A percentile compares a stretch with the other conserved stretches of the same genome.
These are phyloP conservation scores for Prochilodus magdalenae DNA, from an alignment of 2,113 vertebrate genomes.

Conservation along the genomic window DNA sequence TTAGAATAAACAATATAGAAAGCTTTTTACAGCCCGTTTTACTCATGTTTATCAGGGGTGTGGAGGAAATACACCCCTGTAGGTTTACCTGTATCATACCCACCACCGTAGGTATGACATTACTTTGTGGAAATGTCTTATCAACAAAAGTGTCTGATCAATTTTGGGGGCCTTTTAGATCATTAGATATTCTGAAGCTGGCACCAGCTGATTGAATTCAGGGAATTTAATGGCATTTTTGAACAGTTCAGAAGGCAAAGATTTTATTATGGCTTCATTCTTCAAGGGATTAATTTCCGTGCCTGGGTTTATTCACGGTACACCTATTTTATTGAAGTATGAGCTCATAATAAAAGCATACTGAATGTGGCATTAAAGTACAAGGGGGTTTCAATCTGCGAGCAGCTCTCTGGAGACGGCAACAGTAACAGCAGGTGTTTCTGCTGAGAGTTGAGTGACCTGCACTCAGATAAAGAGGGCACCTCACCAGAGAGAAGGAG, in stretches of 20 bases:
- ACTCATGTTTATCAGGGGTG: too few species aligned
- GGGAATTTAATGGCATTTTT: neutral
- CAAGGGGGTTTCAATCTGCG: neutral
- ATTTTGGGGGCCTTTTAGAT: neutral
- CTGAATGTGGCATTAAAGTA: conserved; percentile 2
- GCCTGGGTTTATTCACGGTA: neutral
- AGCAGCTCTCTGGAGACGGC: neutral
- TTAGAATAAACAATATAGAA: too few species aligned
- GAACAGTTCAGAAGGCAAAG: neutral
- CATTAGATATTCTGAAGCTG: neutral
- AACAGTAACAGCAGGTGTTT: conserved; percentile 5
- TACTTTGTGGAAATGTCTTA: neutral
- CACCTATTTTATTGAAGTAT: neutral
- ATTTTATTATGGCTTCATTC: neutral
- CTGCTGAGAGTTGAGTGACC: neutral
- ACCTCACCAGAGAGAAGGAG: neutral
- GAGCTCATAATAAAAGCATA: neutral
- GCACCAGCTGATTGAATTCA: neutral
- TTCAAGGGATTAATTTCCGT: neutral
- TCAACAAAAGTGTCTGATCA: neutral
- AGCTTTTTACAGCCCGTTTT: too few species aligned
- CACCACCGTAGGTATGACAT: too few species aligned
- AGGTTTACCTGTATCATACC: too few species aligned
- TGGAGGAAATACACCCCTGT: too few species aligned
- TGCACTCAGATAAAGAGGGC: neutral